A percentile compares a stretch with the other conserved stretches of the same genome.
These are phyloP conservation scores for Phymanthus crucifer DNA, from an alignment of 92 coral and sea anemone genomes.

Conservation along the genomic window DNA sequence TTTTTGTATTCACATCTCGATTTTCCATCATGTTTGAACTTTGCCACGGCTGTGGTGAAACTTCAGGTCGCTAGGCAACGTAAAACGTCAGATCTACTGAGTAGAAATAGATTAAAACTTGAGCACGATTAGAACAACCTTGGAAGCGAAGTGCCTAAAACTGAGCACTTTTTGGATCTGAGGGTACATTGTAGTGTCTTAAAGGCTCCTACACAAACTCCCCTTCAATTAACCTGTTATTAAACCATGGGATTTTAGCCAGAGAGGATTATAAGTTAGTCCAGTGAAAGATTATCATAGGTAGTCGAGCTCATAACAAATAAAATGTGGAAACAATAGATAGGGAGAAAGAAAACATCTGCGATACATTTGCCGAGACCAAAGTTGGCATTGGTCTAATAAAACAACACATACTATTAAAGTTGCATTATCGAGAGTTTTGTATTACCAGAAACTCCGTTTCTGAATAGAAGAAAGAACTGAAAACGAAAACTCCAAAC, in stretches of 20 bases:
- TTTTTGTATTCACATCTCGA: background rate
- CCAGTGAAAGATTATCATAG: slow-evolving; percentile 12
- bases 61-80: slow-evolving; percentile 7
- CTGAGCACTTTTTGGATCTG: background rate
- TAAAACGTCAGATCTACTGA: slow-evolving; percentile 10
- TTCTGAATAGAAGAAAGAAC: slow-evolving; percentile 1
- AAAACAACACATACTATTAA: slow-evolving; percentile 5
- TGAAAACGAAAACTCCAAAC: background rate
- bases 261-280: background rate
- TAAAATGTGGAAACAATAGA: slow-evolving; percentile 10
- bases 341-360: slow-evolving; percentile 17
- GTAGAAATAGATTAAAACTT: slow-evolving; percentile 1
- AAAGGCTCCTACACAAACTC: background rate
- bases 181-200: background rate
- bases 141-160: background rate
- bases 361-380: slow-evolving; percentile 5
- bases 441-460: slow-evolving; percentile 5
- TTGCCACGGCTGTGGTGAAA: slow-evolving; percentile 1
- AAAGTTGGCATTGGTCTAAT: background rate
- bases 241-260: background rate
- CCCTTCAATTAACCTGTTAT: background rate
- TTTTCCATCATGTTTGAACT: slow-evolving; percentile 13
- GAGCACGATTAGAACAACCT: background rate
- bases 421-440: slow-evolving; percentile 1
- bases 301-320: background rate